Evolutionary conservation across 2,888 invertebrate species (phyloP).

Genomic region (Ornithoptera alexandrae): DNA sequence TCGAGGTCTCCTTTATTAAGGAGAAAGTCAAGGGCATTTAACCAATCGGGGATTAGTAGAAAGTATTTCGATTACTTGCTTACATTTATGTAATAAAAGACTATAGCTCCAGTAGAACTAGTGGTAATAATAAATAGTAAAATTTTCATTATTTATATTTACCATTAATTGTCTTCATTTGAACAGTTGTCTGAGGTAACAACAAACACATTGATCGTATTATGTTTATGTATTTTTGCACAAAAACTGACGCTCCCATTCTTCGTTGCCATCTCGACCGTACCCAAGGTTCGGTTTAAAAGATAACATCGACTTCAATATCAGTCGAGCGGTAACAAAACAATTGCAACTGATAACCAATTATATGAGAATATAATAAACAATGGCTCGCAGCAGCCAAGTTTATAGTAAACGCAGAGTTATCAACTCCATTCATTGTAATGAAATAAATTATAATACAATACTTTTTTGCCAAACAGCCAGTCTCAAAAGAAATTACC

Average conservation of each 20-base stretch:
- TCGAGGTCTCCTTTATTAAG: no score
- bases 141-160: background rate
- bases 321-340: background rate
- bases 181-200: background rate
- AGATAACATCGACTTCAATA: slow-evolving; percentile 5
- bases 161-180: background rate
- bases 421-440: background rate
- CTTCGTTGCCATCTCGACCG: background rate
- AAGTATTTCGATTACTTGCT: no score
- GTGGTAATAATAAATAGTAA: background rate
- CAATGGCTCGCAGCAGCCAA: background rate
- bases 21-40: no score
- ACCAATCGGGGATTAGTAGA: no score
- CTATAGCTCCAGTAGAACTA: background rate
- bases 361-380: background rate
- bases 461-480: no score
- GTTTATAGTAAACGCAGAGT: background rate
- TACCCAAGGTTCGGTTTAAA: background rate
- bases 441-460: no score
- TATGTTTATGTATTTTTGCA: background rate
- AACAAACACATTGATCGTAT: background rate
- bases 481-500: no score
- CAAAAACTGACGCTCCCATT: background rate
- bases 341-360: slow-evolving; percentile 1
- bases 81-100: no score